These are phyloP conservation scores for Percopsis omiscomaycus DNA, from an alignment of 2,797 vertebrate species.

Conservation along the genomic window DNA sequence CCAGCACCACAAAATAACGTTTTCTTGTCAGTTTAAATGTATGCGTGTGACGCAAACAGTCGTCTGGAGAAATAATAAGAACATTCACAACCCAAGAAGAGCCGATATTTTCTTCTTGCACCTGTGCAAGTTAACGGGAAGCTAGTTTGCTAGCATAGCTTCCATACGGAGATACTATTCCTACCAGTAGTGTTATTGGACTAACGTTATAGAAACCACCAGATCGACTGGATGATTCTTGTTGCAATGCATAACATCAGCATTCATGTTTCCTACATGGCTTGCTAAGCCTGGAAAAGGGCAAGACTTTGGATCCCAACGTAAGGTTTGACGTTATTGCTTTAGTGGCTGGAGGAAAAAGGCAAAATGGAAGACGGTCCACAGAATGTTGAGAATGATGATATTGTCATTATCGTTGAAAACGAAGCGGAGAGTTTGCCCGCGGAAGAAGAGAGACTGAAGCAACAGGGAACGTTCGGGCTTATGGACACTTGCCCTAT, in stretches of 20 bases:
- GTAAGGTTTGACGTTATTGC: constrained; percentile 9
- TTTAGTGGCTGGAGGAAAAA: constrained; percentile 10
- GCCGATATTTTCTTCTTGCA: neutral
- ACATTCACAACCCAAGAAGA: neutral
- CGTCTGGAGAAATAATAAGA: neutral
- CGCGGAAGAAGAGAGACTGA: constrained; percentile 83
- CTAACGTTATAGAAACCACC: neutral
- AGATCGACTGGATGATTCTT: neutral
- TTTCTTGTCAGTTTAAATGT: neutral
- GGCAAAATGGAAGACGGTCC: constrained; percentile 70
- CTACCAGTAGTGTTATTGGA: neutral
- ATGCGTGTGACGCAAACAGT: neutral
- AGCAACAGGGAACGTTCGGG: constrained; percentile 81
- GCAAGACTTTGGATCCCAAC: constrained; percentile 31
- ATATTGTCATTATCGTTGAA: constrained; percentile 85
- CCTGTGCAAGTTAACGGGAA: constrained; percentile 11
- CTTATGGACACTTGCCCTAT: constrained; percentile 96
- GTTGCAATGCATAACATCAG: neutral
- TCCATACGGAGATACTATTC: constrained; percentile 13
- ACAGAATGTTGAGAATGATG: constrained; percentile 69
- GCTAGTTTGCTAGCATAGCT: constrained; percentile 65
- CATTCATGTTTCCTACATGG: neutral
- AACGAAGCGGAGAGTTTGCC: constrained; percentile 96
- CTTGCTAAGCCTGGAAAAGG: constrained; percentile 1
- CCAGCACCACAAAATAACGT: constrained; percentile 5